A percentile compares a stretch with the other conserved stretches of the same genome.
These are phyloP conservation scores for Athalia rosae DNA, from an alignment of 2,888 invertebrate genomes.

Conservation along the genomic window DNA sequence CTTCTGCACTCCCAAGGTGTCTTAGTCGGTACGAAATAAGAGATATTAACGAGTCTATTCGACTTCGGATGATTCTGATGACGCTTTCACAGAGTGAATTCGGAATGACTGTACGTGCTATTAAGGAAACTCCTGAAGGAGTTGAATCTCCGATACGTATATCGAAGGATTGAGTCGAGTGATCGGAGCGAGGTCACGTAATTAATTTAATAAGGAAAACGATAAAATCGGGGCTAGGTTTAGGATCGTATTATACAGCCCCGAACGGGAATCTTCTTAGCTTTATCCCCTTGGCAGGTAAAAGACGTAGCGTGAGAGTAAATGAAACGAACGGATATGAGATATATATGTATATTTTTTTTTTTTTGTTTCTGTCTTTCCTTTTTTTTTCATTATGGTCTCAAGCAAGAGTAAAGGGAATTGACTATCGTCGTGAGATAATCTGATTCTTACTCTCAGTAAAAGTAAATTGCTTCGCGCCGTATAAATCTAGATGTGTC, in stretches of 20 bases:
- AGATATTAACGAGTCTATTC: conserved; percentile 33
- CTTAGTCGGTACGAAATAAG: not conserved
- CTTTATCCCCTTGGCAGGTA: conserved; percentile 22
- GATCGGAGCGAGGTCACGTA: not conserved
- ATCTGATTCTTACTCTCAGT: conserved; percentile 30
- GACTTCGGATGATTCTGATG: conserved; percentile 1
- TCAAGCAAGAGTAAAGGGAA: conserved; percentile 22
- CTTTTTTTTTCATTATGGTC: conserved; percentile 14
- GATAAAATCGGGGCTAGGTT: conserved; percentile 6
- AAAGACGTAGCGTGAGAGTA: conserved; percentile 11
- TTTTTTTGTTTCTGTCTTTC: not conserved
- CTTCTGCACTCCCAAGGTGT: conserved; percentile 1
- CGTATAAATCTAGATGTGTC: conserved; percentile 14
- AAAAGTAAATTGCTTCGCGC: conserved; percentile 27
- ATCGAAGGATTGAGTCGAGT: not conserved
- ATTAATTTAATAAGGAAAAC: conserved; percentile 21
- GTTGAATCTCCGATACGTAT: not conserved
- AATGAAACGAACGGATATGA: conserved; percentile 27
- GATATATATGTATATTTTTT: not conserved
- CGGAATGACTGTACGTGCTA: not conserved
- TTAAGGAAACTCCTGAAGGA: too few relatives aligned
- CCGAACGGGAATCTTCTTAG: conserved; percentile 14
- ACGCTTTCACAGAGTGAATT: not conserved
- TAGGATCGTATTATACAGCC: not conserved
- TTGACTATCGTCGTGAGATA: conserved; percentile 33